Evolutionary conservation across 1,140 invertebrate species (phyloP).

Genomic region (Cyphomyrmex costatus): DNA sequence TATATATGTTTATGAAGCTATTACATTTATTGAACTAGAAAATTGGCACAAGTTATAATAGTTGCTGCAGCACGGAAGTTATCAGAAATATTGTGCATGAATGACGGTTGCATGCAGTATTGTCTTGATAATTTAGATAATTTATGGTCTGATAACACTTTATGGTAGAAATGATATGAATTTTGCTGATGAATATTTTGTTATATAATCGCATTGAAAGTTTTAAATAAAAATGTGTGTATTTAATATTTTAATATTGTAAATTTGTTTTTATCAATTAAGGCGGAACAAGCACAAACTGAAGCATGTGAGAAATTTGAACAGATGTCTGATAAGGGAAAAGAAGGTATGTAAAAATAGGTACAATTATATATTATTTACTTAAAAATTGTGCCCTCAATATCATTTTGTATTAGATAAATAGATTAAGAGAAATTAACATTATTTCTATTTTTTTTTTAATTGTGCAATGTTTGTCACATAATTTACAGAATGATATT

Average conservation of each 20-base stretch:
- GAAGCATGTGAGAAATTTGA: slow-evolving; percentile 98
- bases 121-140: slow-evolving; percentile 14
- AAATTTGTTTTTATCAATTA: slow-evolving; percentile 64
- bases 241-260: slow-evolving; percentile 14
- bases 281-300: slow-evolving; percentile 97
- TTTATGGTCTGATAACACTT: slow-evolving; percentile 21
- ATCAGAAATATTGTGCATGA: slow-evolving; percentile 59
- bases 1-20: not conserved
- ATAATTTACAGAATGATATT: slow-evolving; percentile 26
- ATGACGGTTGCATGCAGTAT: slow-evolving; percentile 58
- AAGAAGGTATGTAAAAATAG: slow-evolving; percentile 90
- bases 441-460: slow-evolving; percentile 8
- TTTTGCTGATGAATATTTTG: slow-evolving; percentile 26
- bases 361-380: not conserved
- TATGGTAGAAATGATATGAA: not conserved
- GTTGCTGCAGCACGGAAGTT: slow-evolving; percentile 22
- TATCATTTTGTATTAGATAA: slow-evolving; percentile 87
- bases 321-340: slow-evolving; percentile 97
- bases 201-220: slow-evolving; percentile 32
- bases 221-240: slow-evolving; percentile 5
- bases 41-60: slow-evolving; percentile 21
- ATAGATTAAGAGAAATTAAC: slow-evolving; percentile 93
- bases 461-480: not conserved
- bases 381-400: not conserved
- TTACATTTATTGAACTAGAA: not conserved